A percentile compares a stretch with the other conserved stretches of the same genome.
These are phyloP conservation scores for Drosophila koepferae DNA, from an alignment of 2,888 invertebrate genomes.

Conservation along the genomic window DNA sequence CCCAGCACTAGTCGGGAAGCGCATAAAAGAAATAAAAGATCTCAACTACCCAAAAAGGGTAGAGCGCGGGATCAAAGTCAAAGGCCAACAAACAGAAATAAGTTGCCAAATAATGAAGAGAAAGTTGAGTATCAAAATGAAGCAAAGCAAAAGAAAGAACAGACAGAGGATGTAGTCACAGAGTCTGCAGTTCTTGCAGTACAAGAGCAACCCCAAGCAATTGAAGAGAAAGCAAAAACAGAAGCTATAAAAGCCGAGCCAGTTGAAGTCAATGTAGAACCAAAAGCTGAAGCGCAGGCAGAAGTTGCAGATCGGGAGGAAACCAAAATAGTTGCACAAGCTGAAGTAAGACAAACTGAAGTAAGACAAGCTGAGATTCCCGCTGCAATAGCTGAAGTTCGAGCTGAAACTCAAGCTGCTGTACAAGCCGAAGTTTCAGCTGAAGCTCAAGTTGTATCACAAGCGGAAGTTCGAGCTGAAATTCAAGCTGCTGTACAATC, in stretches of 20 bases:
- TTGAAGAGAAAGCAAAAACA: neutral
- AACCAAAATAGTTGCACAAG: neutral
- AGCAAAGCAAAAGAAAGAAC: neutral
- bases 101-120: slow-evolving; percentile 14
- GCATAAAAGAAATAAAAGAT: slow-evolving; percentile 41
- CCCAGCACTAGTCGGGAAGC: slow-evolving; percentile 67
- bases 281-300: neutral
- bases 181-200: neutral
- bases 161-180: neutral
- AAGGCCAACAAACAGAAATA: slow-evolving; percentile 49
- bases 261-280: neutral
- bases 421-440: no score
- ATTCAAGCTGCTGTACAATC: no score
- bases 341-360: neutral
- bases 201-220: neutral
- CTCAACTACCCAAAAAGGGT: slow-evolving; percentile 53
- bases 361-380: neutral
- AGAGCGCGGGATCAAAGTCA: slow-evolving; percentile 64
- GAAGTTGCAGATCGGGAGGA: neutral
- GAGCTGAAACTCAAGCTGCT: no score
- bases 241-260: neutral
- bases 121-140: neutral
- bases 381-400: neutral
- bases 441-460: neutral
- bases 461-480: neutral